These are phyloP conservation scores for Hippasteria phrygiana DNA, from an alignment of 53 echinoderm and acorn worm genomes.

Conservation along the genomic window DNA sequence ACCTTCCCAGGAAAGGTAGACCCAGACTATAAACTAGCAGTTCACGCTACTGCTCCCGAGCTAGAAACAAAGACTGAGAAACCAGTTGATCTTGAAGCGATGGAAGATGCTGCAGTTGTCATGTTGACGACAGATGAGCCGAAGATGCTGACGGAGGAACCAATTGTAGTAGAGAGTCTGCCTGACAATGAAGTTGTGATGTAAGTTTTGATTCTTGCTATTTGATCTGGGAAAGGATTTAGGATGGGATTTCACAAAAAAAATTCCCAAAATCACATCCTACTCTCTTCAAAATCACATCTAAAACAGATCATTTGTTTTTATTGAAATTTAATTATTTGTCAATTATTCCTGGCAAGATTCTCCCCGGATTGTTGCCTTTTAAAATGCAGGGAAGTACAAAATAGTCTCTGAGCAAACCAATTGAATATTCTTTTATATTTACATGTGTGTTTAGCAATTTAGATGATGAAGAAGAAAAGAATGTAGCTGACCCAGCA, in stretches of 20 bases:
- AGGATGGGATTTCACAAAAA: too few relatives aligned
- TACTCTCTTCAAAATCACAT: too few relatives aligned
- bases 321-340: too few relatives aligned
- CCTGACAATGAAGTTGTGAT: constrained; percentile 52
- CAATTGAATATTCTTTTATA: too few relatives aligned
- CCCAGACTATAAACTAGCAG: background rate
- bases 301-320: too few relatives aligned
- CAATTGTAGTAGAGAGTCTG: constrained; percentile 7
- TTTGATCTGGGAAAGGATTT: background rate
- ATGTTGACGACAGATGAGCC: background rate
- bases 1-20: background rate
- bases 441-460: background rate
- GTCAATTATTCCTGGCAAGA: too few relatives aligned
- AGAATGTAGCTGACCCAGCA: background rate
- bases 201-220: constrained; percentile 26
- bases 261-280: too few relatives aligned
- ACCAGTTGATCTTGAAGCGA: background rate
- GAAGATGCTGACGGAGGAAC: background rate
- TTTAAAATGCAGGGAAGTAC: too few relatives aligned
- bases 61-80: background rate
- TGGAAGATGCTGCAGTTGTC: constrained; percentile 2
- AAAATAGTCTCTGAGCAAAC: too few relatives aligned
- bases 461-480: constrained; percentile 15
- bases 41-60: background rate
- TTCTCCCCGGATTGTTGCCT: too few relatives aligned